Evolutionary conservation across 2,888 invertebrate genomes (phyloP), one percentile per base, ranked within the genome.

Genomic region (Oligia strigilis): DNA sequence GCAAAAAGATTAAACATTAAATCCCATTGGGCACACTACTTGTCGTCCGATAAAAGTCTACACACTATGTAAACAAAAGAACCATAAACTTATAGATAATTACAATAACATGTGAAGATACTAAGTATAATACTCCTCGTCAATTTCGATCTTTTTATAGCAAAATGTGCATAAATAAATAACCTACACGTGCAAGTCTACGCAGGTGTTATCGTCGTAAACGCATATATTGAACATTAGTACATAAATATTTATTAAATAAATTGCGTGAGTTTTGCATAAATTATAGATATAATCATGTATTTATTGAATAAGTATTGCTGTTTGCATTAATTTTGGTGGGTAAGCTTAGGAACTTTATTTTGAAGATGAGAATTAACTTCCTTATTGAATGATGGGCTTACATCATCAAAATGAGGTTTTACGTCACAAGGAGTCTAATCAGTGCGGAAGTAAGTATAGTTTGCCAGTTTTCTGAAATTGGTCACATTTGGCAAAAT

Each of bases 121-220:
- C 71, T 46, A 3, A 13, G 9, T 11, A 49, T 69, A 29, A 58
- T 74, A 62, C 62, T 65, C 36, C 29, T 65, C 43, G 8, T 40
- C 4, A 49, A 62, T 77, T 75, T 81, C 9, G 62, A 71, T 55
- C 52, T 71, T 77, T 84, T 78, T 77, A 78, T 85, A 62, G 40
- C 46, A 69, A 49, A 62, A 76, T 52, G 17, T 75, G 75, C 70
- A 75, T 85, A 70, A 49, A 72, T 85, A 64, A 58, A 70, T 71
- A 73, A 40, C 4, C 6, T n/a, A 62, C 75, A 75, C 60, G 52
- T 76, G 75, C 73, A 72, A 29, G 14, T 49, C 19, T 36, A 0
- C 49, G 78, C 78, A 86, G 77, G 84, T 83, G 64, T 65, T 64
- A 43, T 55, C 40, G 64, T 19, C 69, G 40, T 17, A 77, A 17